phyloP scores from a whole-genome alignment of 2,888 invertebrate species.

The Drosophila mulleri region DNA sequence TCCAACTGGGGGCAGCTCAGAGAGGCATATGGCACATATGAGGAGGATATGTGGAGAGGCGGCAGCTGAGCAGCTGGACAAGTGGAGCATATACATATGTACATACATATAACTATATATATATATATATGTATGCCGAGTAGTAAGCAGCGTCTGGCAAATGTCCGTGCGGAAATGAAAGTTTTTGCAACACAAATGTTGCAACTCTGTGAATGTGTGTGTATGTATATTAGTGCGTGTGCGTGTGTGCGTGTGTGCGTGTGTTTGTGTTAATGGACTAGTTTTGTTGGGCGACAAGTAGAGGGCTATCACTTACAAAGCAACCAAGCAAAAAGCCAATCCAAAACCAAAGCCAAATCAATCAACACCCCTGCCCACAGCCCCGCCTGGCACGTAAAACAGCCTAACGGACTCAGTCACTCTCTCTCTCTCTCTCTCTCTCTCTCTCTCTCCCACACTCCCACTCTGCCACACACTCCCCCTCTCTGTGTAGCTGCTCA shows the following conservation, averaged over 20 bases:
- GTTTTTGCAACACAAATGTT: slow-evolving; percentile 42
- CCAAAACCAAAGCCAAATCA: slow-evolving; percentile 38
- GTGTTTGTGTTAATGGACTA: slow-evolving; percentile 63
- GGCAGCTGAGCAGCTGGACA: neutral
- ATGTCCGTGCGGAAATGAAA: slow-evolving; percentile 68
- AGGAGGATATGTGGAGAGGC: neutral
- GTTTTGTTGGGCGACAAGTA: slow-evolving; percentile 47
- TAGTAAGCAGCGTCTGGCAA: neutral
- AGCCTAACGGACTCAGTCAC: neutral
- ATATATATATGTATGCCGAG: neutral
- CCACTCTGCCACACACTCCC: neutral
- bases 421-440: neutral
- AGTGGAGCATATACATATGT: neutral
- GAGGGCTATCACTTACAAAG: slow-evolving; percentile 19
- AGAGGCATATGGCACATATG: neutral
- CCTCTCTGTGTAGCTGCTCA: slow-evolving; percentile 20
- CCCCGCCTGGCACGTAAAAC: neutral
- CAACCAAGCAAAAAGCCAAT: slow-evolving; percentile 16
- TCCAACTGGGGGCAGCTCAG: neutral
- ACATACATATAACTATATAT: neutral
- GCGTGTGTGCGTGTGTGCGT: slow-evolving; percentile 2
- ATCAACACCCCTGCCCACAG: slow-evolving; percentile 29
- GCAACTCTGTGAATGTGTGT: slow-evolving; percentile 8
- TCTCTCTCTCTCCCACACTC: neutral
- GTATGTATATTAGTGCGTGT: neutral